A percentile compares a stretch with the other conserved stretches of the same genome.
Evolutionary conservation across 2,888 invertebrate species (phyloP).

Genomic region (Dendrolimus pini): DNA sequence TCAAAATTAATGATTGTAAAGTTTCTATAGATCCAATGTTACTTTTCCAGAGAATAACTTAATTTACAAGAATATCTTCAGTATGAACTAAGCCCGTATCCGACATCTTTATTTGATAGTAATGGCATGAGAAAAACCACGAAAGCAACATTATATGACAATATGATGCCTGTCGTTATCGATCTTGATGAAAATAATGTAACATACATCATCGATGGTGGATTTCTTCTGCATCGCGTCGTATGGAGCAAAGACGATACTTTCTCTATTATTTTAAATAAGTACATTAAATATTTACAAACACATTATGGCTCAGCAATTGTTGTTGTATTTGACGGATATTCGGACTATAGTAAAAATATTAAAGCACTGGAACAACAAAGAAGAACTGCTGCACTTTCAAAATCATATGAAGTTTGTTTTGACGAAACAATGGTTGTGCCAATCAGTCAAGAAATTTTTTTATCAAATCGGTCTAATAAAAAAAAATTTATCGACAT

Average conservation of each 20-base stretch:
- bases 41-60: constrained; percentile 25
- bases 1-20: constrained; percentile 31
- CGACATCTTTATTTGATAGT: constrained; percentile 20
- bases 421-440: constrained; percentile 15
- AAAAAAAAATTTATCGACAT: constrained; percentile 23
- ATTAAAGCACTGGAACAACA: constrained; percentile 36
- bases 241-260: constrained; percentile 8
- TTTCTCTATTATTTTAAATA: constrained; percentile 7
- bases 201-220: constrained; percentile 23
- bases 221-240: constrained; percentile 19
- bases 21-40: constrained; percentile 19
- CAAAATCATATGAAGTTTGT: constrained; percentile 27
- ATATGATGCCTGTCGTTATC: constrained; percentile 13
- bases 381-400: constrained; percentile 37
- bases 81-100: constrained; percentile 24
- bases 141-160: constrained; percentile 21
- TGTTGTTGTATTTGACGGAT: constrained; percentile 26
- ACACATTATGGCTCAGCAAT: constrained; percentile 15
- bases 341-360: constrained; percentile 30
- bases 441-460: constrained; percentile 12
- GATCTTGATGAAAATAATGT: constrained; percentile 15
- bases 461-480: constrained; percentile 15
- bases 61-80: constrained; percentile 20
- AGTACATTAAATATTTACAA: constrained; percentile 13
- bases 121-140: constrained; percentile 21